Conservation (phyloP, 2,888 invertebrate genomes). For the Cerastis rubricosa region DNA sequence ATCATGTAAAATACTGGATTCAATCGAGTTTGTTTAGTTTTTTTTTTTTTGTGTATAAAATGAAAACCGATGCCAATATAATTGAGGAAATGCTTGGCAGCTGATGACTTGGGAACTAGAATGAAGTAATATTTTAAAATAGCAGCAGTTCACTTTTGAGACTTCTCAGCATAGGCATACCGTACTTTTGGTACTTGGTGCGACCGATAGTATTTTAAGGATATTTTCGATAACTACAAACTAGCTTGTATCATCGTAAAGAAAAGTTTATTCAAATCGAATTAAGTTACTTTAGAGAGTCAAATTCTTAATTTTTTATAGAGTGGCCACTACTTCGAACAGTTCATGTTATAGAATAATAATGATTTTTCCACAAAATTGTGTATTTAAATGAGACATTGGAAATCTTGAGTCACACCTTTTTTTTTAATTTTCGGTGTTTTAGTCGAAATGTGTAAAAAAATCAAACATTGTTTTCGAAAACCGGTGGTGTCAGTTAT, state of each 20-base stretch:
- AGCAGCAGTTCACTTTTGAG: constrained; percentile 35
- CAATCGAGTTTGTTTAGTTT: no score
- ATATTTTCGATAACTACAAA: constrained; percentile 75
- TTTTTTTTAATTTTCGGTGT: background rate
- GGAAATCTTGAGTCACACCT: background rate
- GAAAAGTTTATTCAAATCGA: constrained; percentile 75
- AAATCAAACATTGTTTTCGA: background rate
- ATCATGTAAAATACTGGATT: background rate
- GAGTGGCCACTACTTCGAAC: constrained; percentile 84
- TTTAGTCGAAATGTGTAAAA: background rate
- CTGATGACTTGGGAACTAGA: background rate
- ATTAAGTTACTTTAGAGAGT: constrained; percentile 69
- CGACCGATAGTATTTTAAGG: constrained; percentile 76
- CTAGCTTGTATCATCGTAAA: constrained; percentile 76
- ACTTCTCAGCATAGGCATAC: constrained; percentile 72
- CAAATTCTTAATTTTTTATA: constrained; percentile 77
- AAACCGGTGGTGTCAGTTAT: background rate
- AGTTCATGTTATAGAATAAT: constrained; percentile 63
- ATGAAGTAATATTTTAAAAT: background rate
- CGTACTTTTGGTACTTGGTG: constrained; percentile 83
- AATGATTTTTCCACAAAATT: background rate
- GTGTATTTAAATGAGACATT: background rate
- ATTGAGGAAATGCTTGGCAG: background rate
- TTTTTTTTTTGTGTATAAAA: no score
- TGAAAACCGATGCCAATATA: background rate